Conservation (phyloP, 1,140 invertebrate species). For the Colletes latitarsis region DNA sequence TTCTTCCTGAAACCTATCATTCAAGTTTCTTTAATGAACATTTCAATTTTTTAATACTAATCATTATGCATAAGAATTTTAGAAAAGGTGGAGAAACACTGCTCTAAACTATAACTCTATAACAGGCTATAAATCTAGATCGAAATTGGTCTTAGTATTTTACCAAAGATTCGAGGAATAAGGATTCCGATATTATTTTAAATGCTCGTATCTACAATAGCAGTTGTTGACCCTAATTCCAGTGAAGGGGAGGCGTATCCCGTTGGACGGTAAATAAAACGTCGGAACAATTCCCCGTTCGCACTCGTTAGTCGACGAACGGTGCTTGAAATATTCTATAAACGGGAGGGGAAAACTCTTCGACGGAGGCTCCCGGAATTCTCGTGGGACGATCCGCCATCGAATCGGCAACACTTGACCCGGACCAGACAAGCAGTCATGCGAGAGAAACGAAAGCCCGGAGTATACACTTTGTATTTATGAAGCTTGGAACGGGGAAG, state of each 20-base stretch:
- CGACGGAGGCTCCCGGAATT: not conserved
- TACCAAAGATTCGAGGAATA: too few species aligned
- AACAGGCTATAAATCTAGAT: too few species aligned
- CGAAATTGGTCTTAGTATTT: too few species aligned
- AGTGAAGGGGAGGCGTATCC: not conserved
- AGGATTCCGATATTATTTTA: too few species aligned
- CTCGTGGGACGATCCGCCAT: not conserved
- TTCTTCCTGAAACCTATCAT: too few species aligned
- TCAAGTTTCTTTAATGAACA: too few species aligned
- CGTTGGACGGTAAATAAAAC: not conserved
- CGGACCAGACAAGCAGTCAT: not conserved
- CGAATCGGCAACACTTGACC: slow-evolving; percentile 8
- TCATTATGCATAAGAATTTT: too few species aligned
- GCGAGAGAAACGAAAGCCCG: not conserved
- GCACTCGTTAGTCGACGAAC: not conserved
- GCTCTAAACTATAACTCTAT: too few species aligned
- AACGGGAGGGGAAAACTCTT: not conserved
- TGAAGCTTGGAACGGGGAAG: not conserved
- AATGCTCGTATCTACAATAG: too few species aligned
- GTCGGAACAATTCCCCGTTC: not conserved
- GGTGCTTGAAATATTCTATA: not conserved
- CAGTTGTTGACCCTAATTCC: too few species aligned
- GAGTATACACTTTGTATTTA: slow-evolving; percentile 8
- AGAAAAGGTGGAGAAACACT: too few species aligned
- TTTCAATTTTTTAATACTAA: too few species aligned